Evolutionary conservation across 2,888 invertebrate genomes (phyloP).

Genomic region (Tricholauxania praeusta): DNA sequence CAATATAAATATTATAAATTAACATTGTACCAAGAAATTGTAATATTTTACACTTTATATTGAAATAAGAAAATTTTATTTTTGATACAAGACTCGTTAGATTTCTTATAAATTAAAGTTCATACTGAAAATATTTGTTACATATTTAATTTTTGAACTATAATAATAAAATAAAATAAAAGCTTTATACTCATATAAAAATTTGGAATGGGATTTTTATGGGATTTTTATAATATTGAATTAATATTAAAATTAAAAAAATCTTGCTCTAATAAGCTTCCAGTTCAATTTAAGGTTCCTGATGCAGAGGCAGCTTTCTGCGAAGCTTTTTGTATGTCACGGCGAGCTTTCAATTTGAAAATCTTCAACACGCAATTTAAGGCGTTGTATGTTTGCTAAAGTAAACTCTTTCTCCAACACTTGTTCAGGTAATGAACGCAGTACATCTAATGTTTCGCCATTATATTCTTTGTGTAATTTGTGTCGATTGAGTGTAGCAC

Average conservation of each 20-base stretch:
- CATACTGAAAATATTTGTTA: neutral
- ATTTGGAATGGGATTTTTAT: constrained; percentile 27
- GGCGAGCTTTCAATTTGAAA: constrained; percentile 80
- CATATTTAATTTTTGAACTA: neutral
- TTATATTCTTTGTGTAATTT: constrained; percentile 85
- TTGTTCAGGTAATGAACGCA: constrained; percentile 87
- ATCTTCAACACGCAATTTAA: constrained; percentile 88
- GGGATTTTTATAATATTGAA: neutral
- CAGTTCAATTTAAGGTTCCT: constrained; percentile 14
- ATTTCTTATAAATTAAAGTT: neutral
- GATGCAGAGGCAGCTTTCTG: constrained; percentile 51
- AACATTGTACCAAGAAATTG: constrained; percentile 23
- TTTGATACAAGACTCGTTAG: constrained; percentile 4
- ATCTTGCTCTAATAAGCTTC: neutral
- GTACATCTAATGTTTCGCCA: constrained; percentile 89
- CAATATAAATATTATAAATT: too few relatives aligned
- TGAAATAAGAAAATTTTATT: constrained; percentile 3
- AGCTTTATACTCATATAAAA: constrained; percentile 5
- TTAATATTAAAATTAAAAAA: neutral
- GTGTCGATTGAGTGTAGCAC: constrained; percentile 82
- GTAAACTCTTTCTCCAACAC: constrained; percentile 90
- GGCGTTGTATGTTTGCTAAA: constrained; percentile 82
- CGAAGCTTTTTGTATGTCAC: constrained; percentile 64
- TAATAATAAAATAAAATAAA: too few relatives aligned
- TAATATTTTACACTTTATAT: neutral